Conservation (phyloP, 2,797 vertebrate species). For the Diplodus puntazzo region DNA sequence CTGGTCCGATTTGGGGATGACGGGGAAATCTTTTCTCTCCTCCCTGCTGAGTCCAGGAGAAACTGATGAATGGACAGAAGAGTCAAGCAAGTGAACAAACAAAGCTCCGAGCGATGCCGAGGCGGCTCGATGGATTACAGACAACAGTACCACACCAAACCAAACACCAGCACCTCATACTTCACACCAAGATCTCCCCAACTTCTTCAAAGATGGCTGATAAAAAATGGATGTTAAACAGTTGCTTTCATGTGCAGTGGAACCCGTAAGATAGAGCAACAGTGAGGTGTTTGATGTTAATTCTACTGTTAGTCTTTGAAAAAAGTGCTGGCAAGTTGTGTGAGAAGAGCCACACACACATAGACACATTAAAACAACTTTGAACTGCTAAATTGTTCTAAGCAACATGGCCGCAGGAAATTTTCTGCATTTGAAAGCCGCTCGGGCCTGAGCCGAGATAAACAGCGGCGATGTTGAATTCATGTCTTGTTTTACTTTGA, state of each 20-base stretch:
- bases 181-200: constrained; percentile 9
- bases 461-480: constrained; percentile 65
- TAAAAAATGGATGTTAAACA: constrained; percentile 69
- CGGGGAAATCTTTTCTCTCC: constrained; percentile 3
- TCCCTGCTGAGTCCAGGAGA: background rate
- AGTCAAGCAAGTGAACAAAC: constrained; percentile 5
- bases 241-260: constrained; percentile 49
- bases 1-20: background rate
- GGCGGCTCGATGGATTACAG: constrained; percentile 45
- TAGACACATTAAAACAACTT: constrained; percentile 66
- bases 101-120: constrained; percentile 20
- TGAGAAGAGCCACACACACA: constrained; percentile 51
- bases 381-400: constrained; percentile 71
- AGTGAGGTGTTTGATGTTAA: constrained; percentile 49
- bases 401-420: constrained; percentile 68
- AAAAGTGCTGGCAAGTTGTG: constrained; percentile 48
- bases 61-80: constrained; percentile 8
- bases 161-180: constrained; percentile 16
- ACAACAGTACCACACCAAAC: constrained; percentile 24
- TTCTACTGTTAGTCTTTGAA: constrained; percentile 63
- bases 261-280: constrained; percentile 42
- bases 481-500: constrained; percentile 72
- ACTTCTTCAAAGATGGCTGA: constrained; percentile 62
- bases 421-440: constrained; percentile 51
- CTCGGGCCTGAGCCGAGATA: constrained; percentile 45